These are phyloP conservation scores for Tricholauxania praeusta DNA, from an alignment of 2,888 invertebrate species.

Conservation along the genomic window DNA sequence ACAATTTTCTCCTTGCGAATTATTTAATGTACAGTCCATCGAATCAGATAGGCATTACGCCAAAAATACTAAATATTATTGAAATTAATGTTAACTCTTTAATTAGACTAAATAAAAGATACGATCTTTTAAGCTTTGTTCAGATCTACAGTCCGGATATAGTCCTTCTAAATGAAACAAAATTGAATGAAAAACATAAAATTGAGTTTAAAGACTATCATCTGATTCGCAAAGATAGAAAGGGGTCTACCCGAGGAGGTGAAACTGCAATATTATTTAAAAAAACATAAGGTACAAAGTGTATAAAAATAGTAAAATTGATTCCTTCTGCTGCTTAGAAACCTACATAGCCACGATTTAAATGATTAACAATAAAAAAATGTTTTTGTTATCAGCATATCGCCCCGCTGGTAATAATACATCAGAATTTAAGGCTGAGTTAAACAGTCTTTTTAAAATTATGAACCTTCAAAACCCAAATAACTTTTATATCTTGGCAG, in stretches of 20 bases:
- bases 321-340: conserved; percentile 29
- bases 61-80: conserved; percentile 28
- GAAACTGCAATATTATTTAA: conserved; percentile 39
- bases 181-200: conserved; percentile 30
- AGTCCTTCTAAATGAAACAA: conserved; percentile 31
- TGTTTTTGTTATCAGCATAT: conserved; percentile 32
- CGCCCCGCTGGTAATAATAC: conserved; percentile 30
- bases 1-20: conserved; percentile 22
- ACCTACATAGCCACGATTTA: background rate
- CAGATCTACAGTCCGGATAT: conserved; percentile 28
- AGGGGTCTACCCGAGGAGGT: background rate
- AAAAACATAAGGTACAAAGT: conserved; percentile 23
- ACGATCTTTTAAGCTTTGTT: conserved; percentile 28
- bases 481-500: conserved; percentile 13
- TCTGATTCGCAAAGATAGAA: conserved; percentile 28
- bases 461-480: conserved; percentile 21
- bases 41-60: background rate
- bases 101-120: conserved; percentile 36
- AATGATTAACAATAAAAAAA: background rate
- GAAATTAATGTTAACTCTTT: conserved; percentile 38
- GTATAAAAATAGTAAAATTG: conserved; percentile 12
- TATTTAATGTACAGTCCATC: background rate
- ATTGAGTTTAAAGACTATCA: conserved; percentile 18
- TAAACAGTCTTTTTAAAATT: conserved; percentile 26
- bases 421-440: conserved; percentile 3